Percentiles rank a stretch among this genome's conserved stretches.
phyloP scores from a whole-genome alignment of 30 jellyfish, hydroid and myxozoan genomes.

The Chrysaora quinquecirrha region DNA sequence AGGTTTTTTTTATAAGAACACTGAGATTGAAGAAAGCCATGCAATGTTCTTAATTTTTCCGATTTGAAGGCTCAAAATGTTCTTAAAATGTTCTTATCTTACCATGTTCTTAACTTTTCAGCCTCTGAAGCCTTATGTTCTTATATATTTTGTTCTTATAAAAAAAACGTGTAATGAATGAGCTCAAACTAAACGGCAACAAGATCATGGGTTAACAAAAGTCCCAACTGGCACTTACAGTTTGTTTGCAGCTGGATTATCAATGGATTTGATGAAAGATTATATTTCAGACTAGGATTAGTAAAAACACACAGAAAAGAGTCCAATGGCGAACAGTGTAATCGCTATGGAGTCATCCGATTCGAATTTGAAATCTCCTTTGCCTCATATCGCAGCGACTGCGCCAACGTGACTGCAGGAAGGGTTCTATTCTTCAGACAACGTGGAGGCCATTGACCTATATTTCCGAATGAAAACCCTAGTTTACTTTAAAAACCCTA shows the following conservation, averaged over 20 bases:
- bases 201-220: neutral
- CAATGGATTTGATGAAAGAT: neutral
- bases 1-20: no score
- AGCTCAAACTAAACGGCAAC: neutral
- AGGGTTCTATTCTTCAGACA: no score
- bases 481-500: neutral
- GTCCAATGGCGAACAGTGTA: neutral
- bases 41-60: no score
- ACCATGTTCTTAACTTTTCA: no score
- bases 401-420: neutral
- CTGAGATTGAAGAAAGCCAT: no score
- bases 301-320: neutral
- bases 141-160: no score
- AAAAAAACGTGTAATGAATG: no score
- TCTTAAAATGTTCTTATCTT: no score
- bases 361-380: neutral
- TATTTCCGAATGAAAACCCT: no score
- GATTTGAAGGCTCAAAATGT: no score
- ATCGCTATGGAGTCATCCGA: conserved; percentile 5
- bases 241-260: neutral
- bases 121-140: no score
- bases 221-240: neutral
- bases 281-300: neutral
- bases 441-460: no score
- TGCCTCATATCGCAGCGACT: neutral